Conservation (phyloP, 1,140 invertebrate species). For the Tetramorium alpestre region DNA sequence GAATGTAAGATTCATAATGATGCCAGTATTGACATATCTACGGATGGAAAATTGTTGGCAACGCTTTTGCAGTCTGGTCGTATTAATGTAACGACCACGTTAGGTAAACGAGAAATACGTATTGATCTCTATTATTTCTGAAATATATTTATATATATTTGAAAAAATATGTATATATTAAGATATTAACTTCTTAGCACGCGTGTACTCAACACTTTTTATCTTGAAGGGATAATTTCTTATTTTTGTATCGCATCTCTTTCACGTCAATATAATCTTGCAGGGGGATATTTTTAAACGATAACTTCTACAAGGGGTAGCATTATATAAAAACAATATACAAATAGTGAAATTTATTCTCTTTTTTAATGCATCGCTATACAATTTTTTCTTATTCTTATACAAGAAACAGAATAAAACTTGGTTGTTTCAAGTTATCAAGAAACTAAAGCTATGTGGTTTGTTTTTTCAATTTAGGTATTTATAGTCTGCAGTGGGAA, state of each 20-base stretch:
- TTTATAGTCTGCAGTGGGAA: constrained; percentile 92
- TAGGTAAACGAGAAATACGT: constrained; percentile 86
- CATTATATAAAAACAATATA: background rate
- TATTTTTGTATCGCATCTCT: constrained; percentile 49
- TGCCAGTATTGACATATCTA: constrained; percentile 94
- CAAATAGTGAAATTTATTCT: background rate
- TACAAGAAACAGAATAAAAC: background rate
- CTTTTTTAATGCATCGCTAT: background rate
- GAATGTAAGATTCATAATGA: constrained; percentile 95
- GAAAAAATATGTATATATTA: background rate
- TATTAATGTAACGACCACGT: constrained; percentile 87
- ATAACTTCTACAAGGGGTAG: background rate
- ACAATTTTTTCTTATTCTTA: background rate
- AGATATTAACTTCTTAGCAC: background rate
- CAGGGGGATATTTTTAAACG: constrained; percentile 3
- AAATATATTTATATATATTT: background rate
- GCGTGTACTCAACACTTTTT: background rate
- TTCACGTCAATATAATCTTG: constrained; percentile 27
- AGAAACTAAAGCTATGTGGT: background rate
- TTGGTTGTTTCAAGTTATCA: background rate
- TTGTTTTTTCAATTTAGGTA: constrained; percentile 86
- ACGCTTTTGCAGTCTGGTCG: constrained; percentile 90
- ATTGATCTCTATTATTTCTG: background rate
- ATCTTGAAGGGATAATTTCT: constrained; percentile 27
- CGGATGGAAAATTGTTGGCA: constrained; percentile 92